Percentiles rank a stretch among this genome's conserved stretches.
Conservation (phyloP, 2,113 vertebrate species). For the Anas platyrhynchos region DNA sequence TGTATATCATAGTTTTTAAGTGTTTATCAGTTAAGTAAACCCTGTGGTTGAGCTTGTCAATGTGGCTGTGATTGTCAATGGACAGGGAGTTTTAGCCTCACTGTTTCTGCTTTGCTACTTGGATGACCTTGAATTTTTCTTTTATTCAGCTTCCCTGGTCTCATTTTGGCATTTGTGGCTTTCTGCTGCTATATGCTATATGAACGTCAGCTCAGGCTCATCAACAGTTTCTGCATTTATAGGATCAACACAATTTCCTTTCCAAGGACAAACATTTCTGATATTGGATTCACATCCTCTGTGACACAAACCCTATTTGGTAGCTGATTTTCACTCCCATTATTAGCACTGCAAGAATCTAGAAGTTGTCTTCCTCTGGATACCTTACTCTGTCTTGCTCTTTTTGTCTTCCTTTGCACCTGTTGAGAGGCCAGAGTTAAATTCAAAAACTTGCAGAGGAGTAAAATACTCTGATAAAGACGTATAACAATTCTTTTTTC, state of each 20-base stretch:
- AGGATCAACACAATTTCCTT: neutral
- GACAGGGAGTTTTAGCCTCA: neutral
- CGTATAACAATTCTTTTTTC: neutral
- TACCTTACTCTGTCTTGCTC: neutral
- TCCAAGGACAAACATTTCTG: neutral
- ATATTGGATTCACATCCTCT: neutral
- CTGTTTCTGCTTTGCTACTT: neutral
- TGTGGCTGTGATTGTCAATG: neutral
- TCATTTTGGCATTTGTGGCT: neutral
- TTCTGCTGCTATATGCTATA: neutral
- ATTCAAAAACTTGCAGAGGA: neutral
- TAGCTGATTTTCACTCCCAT: neutral
- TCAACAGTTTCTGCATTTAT: neutral
- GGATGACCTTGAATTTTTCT: conserved; percentile 8
- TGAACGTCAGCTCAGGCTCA: neutral
- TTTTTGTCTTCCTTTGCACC: neutral
- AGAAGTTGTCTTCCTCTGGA: neutral
- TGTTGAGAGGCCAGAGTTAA: neutral
- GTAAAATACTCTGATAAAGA: neutral
- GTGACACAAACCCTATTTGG: neutral
- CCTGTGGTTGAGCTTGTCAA: neutral
- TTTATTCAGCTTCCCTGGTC: neutral
- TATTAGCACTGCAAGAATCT: neutral
- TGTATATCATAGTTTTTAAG: neutral
- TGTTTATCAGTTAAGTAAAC: conserved; percentile 17